Base-by-base conservation (phyloP, 2,888 invertebrate species). In the Lasioglossum calceatum region DNA sequence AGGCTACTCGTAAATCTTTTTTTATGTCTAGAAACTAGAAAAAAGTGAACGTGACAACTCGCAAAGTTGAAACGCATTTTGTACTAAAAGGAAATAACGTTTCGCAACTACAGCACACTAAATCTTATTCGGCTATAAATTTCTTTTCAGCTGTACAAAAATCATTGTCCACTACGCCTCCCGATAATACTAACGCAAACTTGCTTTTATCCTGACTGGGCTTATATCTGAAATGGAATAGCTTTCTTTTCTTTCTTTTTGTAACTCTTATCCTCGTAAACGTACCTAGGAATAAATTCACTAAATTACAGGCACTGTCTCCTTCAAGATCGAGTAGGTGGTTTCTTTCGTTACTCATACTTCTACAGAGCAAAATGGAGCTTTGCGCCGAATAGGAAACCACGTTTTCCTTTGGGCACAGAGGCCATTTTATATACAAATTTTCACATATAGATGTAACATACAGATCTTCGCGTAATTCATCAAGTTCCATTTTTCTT, bases 281-380 rank as follows among this genome's bases (percentile, higher is more conserved):
- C 82, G 84, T 85, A 82, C 74, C 74, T 87, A 88, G 82, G 85
- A 88, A 89, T 90, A 88, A 86, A 81, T 85, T 91, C 77, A 87
- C 91, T 91, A 89, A 88, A 90, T 92, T 92, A 92, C 90, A 92
- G 92, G 92, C 92, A 91, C 91, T 92, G 91, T 91, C 86, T 86
- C 86, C 90, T 89, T 88, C 85, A 85, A 82, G 76, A 87, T 84
- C 84, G 78, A 89, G 77, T 85, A 81, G 77, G 64, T 88, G 86
- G 58, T 76, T 78, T 70, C 36, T 70, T 71, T 82, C 64, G 64
- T 73, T 32, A 85, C 79, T 78, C 81, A 77, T 82, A 84, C 76
- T 81, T 84, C 82, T 88, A 81, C 73, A 81, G 32, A 81, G 77
- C 71, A 82, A 82, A 88, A 83, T 77, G 82, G 77, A 76, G 47